These are phyloP conservation scores for Luffia ferchaultella DNA, from an alignment of 2,888 invertebrate species.

Conservation along the genomic window DNA sequence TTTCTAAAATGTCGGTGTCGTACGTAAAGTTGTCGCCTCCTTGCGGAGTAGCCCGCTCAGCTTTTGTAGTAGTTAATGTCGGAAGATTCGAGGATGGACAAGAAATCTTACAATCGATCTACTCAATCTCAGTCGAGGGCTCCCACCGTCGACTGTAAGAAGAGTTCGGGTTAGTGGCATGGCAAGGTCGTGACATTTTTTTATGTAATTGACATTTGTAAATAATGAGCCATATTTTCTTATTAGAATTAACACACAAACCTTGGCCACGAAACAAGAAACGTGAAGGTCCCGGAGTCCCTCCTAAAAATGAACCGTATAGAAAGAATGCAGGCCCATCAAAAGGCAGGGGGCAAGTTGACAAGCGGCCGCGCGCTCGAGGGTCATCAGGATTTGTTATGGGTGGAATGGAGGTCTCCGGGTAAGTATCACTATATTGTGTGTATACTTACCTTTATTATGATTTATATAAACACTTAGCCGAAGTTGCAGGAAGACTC, in stretches of 20 bases:
- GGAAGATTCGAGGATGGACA: constrained; percentile 75
- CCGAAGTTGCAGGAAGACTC: no score
- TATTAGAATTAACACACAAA: constrained; percentile 56
- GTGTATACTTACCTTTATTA: constrained; percentile 18
- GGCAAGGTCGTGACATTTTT: constrained; percentile 15
- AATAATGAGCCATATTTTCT: constrained; percentile 7
- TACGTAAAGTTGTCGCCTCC: constrained; percentile 74
- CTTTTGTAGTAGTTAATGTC: constrained; percentile 60
- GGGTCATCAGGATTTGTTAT: constrained; percentile 48
- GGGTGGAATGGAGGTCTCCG: constrained; percentile 77
- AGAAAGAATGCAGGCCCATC: constrained; percentile 72
- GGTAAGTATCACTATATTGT: constrained; percentile 55
- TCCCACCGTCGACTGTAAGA: constrained; percentile 77
- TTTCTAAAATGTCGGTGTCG: constrained; percentile 82
- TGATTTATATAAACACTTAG: constrained; percentile 3
- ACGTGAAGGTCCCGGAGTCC: constrained; percentile 68
- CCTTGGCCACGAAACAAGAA: constrained; percentile 72
- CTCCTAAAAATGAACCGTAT: constrained; percentile 71
- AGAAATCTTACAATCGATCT: constrained; percentile 75
- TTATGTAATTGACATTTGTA: constrained; percentile 9
- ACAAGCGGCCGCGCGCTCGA: constrained; percentile 76
- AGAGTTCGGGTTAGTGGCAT: constrained; percentile 69
- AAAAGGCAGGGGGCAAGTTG: constrained; percentile 73
- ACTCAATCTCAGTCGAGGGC: constrained; percentile 75
- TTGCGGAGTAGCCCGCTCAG: constrained; percentile 73